Evolutionary conservation across 1,140 invertebrate genomes (phyloP), one percentile per base, ranked within the genome.

Genomic region (Heliconius himera): DNA sequence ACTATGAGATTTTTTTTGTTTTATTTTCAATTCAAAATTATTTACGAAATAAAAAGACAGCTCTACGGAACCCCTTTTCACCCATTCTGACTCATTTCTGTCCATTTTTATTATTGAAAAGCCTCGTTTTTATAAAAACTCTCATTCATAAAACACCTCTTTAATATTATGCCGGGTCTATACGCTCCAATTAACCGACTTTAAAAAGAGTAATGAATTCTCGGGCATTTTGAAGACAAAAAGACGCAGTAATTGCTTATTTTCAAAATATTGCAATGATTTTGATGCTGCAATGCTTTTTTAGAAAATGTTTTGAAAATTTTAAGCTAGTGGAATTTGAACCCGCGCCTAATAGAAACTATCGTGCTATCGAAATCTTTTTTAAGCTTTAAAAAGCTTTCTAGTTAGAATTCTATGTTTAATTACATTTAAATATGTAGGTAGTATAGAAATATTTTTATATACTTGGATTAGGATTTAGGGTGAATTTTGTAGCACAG

Each of bases 111-210:
- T 66, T 66, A 66, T 66, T 66, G 60, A 66, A 66, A 66, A 29
- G 22, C 22, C 26, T 66, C 60, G 51, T 75, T 70, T 76, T 70
- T 54, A 75, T 76, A 76, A 76, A 76, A 26, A 60, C 54, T 2
- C 33, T n/a, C 60, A 33, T 76, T 76, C 74, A 76, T 33, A 70
- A 70, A 46, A 41, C 26, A 76, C 38, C 60, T 70, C 66, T 75
- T 76, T 76, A 76, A 76, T 70, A 76, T 76, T 16, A 66, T 66
- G 60, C 22, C 22, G 60, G 60, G 60, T 66, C 60, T 66, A 66
- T 66, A 66, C 60, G 60, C 60, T 66, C 60, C 60, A 66, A 66
- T 66, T 66, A 66, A 66, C 60, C 60, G 60, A 66, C 60, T 66
- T 66, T 29, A 66, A 66, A 29, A 66, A 66, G 22, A 66, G 26